Base-by-base conservation (phyloP, 2,888 invertebrate species). In the Lasioglossum zephyrum region DNA sequence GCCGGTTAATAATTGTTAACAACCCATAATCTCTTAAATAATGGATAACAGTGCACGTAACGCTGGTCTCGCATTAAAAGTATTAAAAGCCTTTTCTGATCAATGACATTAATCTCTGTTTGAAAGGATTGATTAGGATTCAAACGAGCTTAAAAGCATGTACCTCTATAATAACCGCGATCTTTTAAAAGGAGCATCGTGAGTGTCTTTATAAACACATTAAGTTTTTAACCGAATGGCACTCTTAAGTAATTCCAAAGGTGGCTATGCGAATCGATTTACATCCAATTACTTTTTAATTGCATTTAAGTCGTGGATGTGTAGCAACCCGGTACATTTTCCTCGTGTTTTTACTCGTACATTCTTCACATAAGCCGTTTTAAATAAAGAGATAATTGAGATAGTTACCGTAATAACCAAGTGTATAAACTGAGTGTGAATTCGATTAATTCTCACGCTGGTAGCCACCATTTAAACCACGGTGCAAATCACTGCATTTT, bases 251-350 rank as follows among this genome's bases (percentile, higher is more conserved):
- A 72, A 73, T 47, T 82, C 60, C 44, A 49, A 76, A 49, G 49
- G n/a, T 60, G 31, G 31, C 18, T 49, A 81, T 44, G 76, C 63
- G 63, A 73, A 81, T 81, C 76, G 76, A 81, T 77, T 84, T 66
- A 66, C 77, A 16, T 77, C 26, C 77, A 73, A 81, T 81, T 81
- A 81, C 53, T 81, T 81, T 84, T 77, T 79, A 76, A 81, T 81
- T 73, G 57, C 41, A 18, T 77, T 81, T 63, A 22, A 66, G 44
- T 69, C 66, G 31, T 41, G 36, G 57, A 31, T 26, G 76, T 81
- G 66, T 44, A 69, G 31, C 49, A 57, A 57, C 26, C 39, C 53
- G 72, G 36, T 36, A 41, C 72, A 1, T 22, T 36, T 5, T 49
- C 26, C 22, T 9, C 44, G n/a, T 69, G 73, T 39, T 66, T 39